Evolutionary conservation across 2,888 invertebrate species (phyloP).

Genomic region (Auanema sp.): DNA sequence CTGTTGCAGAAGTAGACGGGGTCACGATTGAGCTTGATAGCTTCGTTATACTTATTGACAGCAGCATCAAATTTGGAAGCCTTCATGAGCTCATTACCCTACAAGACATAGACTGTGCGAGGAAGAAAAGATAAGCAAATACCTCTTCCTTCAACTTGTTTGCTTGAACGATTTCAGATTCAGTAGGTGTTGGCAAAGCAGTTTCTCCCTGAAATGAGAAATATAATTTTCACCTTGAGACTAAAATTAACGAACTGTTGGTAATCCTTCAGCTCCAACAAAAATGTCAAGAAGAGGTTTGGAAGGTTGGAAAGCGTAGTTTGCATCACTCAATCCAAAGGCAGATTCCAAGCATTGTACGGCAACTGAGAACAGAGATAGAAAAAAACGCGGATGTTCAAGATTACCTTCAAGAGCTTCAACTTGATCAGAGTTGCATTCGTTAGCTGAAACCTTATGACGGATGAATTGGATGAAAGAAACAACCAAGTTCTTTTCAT

Average conservation of each 20-base stretch:
- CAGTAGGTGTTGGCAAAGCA: conserved; percentile 55
- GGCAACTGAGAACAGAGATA: conserved; percentile 73
- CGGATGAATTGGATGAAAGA: conserved; percentile 61
- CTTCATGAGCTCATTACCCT: conserved; percentile 75
- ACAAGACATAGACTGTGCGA: conserved; percentile 67
- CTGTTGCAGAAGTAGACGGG: conserved; percentile 93
- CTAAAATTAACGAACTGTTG: conserved; percentile 25
- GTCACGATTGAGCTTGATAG: conserved; percentile 82
- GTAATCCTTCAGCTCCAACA: conserved; percentile 61
- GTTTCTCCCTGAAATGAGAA: conserved; percentile 36
- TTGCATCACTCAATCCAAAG: conserved; percentile 73
- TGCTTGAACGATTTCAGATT: conserved; percentile 71
- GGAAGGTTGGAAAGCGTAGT: conserved; percentile 64
- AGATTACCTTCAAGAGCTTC: conserved; percentile 59
- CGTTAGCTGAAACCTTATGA: conserved; percentile 55
- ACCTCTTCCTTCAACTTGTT: conserved; percentile 83
- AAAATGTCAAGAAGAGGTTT: conserved; percentile 68
- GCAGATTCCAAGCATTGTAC: conserved; percentile 86
- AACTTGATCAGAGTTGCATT: conserved; percentile 52
- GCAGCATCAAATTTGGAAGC: conserved; percentile 78
- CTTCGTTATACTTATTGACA: conserved; percentile 81
- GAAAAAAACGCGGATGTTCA: conserved; percentile 5
- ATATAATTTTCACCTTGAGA: too few relatives aligned
- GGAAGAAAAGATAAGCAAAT: not conserved
- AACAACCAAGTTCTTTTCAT: conserved; percentile 59